Base-by-base conservation (phyloP, 2,113 vertebrate genomes). In the Atractosteus spatula region DNA sequence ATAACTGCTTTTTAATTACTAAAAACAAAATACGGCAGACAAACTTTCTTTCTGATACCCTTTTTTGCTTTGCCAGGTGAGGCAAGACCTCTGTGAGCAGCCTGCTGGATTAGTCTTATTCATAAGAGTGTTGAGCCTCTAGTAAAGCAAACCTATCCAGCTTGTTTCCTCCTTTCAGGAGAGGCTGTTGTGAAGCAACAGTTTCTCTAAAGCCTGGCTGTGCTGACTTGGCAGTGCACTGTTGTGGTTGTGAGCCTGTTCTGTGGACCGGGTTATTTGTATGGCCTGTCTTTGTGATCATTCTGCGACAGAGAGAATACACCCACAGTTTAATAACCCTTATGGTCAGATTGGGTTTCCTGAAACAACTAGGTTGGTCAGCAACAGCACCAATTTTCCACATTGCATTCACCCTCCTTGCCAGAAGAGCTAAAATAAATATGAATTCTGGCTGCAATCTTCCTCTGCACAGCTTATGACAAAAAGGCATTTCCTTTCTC, bases 121-220 rank as follows among this genome's bases (percentile, higher is more conserved):
- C 62, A 57, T 43, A 65, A 17, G 11, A 4, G 12, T 54, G 13
- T 45, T 11, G 55, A 41, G 29, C 62, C 16, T 29, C 47, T 70
- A 62, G 61, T 44, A 65, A 47, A 66, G 61, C 17, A 43, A 72
- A 8, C 71, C 51, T 66, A 14, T 57, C 66, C 14, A 56, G 62
- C 17, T 43, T 45, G 62, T 43, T 65, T 71, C 51, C 62, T 66
- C 47, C 56, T 65, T 56, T 41, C 56, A 62, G 61, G 61, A 29
- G 59, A 47, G 43, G 17, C 45, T 29, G 29, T 29, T 29, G 29
- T 2, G 29, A 29, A 29, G 29, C 29, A 29, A 29, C 29, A 29
- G 29, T 29, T 29, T 29, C 14, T 42, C 16, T 11, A 51, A 71
- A 63, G 42, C n/a, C 41, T 64, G 51, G 41, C n/a, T 45, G 42